Percentiles rank a stretch among this genome's conserved stretches.
phyloP scores from a whole-genome alignment of 1,140 invertebrate genomes.

The Hormaphis cornu region DNA sequence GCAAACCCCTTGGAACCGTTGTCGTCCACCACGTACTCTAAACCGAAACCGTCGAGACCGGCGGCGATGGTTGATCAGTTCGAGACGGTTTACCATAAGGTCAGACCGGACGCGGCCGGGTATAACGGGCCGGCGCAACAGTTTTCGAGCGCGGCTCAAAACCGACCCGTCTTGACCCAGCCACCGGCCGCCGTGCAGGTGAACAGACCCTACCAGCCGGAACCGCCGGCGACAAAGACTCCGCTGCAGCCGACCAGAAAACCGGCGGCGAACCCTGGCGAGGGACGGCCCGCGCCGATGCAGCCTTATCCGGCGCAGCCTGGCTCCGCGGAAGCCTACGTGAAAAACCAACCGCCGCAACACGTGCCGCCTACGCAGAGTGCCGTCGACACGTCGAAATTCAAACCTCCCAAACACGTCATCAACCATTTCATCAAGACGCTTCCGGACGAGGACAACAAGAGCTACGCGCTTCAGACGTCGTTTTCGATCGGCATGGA shows the following conservation, averaged over 20 bases:
- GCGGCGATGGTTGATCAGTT: slow-evolving; percentile 23
- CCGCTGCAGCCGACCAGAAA: neutral
- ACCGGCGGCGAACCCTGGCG: neutral
- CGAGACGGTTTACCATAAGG: slow-evolving; percentile 5
- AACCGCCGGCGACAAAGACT: neutral
- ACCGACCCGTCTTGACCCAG: too few species aligned
- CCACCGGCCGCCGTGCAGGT: too few species aligned
- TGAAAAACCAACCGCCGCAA: slow-evolving; percentile 6
- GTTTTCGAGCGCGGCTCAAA: neutral
- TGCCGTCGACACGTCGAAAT: slow-evolving; percentile 8
- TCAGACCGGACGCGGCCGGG: neutral
- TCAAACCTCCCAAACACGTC: slow-evolving; percentile 33
- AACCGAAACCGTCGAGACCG: neutral
- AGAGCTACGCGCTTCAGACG: slow-evolving; percentile 39
- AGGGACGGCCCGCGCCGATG: neutral
- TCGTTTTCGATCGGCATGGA: slow-evolving; percentile 38
- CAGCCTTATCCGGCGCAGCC: neutral
- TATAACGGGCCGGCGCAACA: neutral
- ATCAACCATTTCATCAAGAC: slow-evolving; percentile 37
- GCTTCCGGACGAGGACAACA: slow-evolving; percentile 34
- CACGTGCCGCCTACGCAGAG: neutral
- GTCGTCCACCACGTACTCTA: neutral
- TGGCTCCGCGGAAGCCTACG: neutral
- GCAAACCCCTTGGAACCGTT: neutral
- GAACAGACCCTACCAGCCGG: slow-evolving; percentile 3